phyloP scores from a whole-genome alignment of 1,140 invertebrate species.

The Drosophila busckii region DNA sequence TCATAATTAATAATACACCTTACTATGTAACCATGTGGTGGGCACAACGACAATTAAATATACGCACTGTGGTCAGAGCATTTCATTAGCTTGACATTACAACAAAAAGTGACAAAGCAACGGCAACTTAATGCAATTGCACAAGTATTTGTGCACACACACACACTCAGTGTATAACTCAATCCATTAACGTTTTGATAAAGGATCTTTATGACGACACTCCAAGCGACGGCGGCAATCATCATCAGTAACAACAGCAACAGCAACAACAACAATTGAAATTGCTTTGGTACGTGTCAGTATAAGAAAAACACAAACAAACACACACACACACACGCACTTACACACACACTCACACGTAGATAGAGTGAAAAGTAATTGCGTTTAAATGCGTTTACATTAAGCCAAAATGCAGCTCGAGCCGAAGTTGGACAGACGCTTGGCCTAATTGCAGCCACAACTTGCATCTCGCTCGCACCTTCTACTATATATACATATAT shows the following conservation, averaged over 20 bases:
- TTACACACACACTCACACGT: slow-evolving; percentile 26
- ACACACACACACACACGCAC: slow-evolving; percentile 25
- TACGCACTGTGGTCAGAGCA: slow-evolving; percentile 27
- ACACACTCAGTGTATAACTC: slow-evolving; percentile 56
- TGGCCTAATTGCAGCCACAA: slow-evolving; percentile 31
- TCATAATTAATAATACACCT: slow-evolving; percentile 63
- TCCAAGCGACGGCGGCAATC: slow-evolving; percentile 63
- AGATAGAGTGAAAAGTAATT: slow-evolving; percentile 65
- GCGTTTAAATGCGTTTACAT: slow-evolving; percentile 74
- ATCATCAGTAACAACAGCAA: slow-evolving; percentile 65
- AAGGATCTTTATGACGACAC: slow-evolving; percentile 79
- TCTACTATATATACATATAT: not conserved
- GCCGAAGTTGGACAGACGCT: slow-evolving; percentile 24
- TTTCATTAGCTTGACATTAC: slow-evolving; percentile 73
- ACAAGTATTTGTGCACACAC: slow-evolving; percentile 18
- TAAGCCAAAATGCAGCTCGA: slow-evolving; percentile 44
- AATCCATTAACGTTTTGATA: slow-evolving; percentile 78
- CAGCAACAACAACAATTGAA: slow-evolving; percentile 33
- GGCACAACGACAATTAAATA: too few relatives aligned
- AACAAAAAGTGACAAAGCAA: slow-evolving; percentile 25
- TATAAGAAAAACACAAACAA: slow-evolving; percentile 43
- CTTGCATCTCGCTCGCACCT: too few relatives aligned
- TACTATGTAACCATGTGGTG: too few relatives aligned
- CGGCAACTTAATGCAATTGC: slow-evolving; percentile 38
- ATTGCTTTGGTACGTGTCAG: slow-evolving; percentile 68